phyloP scores from a whole-genome alignment of 2,113 vertebrate genomes.

The Semicossyphus pulcher region DNA sequence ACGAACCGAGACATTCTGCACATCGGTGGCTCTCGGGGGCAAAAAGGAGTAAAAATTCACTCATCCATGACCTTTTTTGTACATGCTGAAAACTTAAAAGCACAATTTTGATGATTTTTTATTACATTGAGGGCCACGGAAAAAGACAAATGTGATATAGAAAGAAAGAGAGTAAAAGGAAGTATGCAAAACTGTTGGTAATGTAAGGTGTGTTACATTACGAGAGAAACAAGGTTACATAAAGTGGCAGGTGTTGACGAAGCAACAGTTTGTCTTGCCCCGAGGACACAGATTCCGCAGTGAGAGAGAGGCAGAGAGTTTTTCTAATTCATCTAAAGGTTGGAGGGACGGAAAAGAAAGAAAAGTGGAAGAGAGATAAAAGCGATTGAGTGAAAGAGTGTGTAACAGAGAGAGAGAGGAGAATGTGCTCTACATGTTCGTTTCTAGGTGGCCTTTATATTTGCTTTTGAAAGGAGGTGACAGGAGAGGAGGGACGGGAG shows the following conservation, averaged over 20 bases:
- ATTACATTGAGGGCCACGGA: too few species aligned
- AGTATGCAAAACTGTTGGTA: neutral
- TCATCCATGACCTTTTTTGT: too few species aligned
- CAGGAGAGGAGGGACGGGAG: neutral
- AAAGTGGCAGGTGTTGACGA: neutral
- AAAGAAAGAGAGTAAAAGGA: neutral
- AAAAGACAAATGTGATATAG: neutral
- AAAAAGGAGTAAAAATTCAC: too few species aligned
- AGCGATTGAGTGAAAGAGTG: neutral
- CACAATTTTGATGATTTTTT: too few species aligned
- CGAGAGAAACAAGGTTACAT: neutral
- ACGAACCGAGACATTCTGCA: too few species aligned
- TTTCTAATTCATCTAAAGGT: neutral
- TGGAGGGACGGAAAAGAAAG: neutral
- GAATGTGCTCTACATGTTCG: neutral
- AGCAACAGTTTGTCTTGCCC: neutral
- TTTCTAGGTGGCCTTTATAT: constrained; percentile 14
- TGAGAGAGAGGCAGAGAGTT: too few species aligned
- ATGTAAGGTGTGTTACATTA: too few species aligned
- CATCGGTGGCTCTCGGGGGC: too few species aligned
- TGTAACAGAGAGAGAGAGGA: neutral
- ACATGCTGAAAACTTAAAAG: too few species aligned
- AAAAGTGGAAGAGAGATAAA: neutral
- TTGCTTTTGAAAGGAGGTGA: neutral
- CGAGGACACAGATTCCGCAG: constrained; percentile 18